Base-by-base conservation (phyloP, 2,113 vertebrate genomes). In the Cyprinodon brontotheroides region DNA sequence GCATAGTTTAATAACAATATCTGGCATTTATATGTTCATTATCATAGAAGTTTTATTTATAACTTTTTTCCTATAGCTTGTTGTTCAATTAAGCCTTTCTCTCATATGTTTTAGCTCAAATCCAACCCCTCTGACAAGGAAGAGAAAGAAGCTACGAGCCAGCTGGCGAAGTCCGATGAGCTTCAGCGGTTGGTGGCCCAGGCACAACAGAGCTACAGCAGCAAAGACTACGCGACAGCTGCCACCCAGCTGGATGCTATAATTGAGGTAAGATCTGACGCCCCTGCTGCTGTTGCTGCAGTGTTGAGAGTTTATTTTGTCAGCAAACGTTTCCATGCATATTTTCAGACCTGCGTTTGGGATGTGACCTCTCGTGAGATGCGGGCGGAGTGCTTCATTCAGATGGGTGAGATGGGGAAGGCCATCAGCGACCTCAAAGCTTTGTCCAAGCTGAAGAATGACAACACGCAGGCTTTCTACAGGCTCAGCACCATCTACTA, bases 401-500 rank as follows among this genome's bases (percentile, higher is more conserved):
- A 95, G 84, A 93, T 97, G 94, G 97, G 96, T 2, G 96, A 99
- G 72, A 95, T 95, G 88, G 95, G 96, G 72, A 99, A 97, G 93
- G 97, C 98, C 61, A 95, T 99, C 92, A 95, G 93, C 81, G 98
- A 99, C 94, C 95, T 99, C 62, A 99, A 98, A 94, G 97, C 96
- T 65, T 89, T 96, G 47, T 96, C 97, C 67, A 99, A 99, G 89
- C 86, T 99, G 84, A 98, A 95, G 92, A 98, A 76, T n/a, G 98
- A 98, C 92, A 99, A 99, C 74, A 99, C 97, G 1, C 95, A 96
- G 91, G 98, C 97, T 22, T 99, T 97, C 90, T 97, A 96, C 93
- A 97, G 96, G 91, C 96, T 99, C 92, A 99, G 97, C 95, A 96
- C 53, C 65, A 96, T 99, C 89, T 98, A 99, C 87, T 99, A 99